Evolutionary conservation across 2,797 vertebrate species (phyloP), one percentile per base, ranked within the genome.

Genomic region (Thaleichthys pacificus): DNA sequence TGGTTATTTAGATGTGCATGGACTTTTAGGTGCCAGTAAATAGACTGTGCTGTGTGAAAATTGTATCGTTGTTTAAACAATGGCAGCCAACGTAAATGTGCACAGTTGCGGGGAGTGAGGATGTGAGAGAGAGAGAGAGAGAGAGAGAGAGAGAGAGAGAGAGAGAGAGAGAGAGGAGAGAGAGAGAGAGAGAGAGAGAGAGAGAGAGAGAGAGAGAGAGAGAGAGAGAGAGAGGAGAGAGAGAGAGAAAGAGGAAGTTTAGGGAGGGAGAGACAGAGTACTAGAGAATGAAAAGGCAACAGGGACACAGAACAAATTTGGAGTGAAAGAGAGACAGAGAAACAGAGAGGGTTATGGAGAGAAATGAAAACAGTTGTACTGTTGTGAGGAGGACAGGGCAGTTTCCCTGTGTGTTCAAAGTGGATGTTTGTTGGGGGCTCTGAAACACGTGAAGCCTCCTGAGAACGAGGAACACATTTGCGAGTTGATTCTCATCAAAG

Each of bases 401-500:
- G 90, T 85, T 83, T 77, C 83, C 81, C 77, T 82, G 77, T 85
- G 77, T 84, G 72, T 85, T 89, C 79, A 84, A 83, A 89, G 82
- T 80, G 79, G 82, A 77, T 24, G 22, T 79, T 68, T 24, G 22
- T 79, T 68, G 79, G 82, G 79, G 76, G 79, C 85, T 87, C 71
- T 82, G 82, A 84, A 86, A 89, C 79, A 73, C 83, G 88, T 75
- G 85, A 81, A 87, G 89, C 86, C 90, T 90, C 78, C 86, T 82
- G 75, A 81, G 83, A 89, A 75, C 8, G 62, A 86, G 85, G 87
- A 87, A 89, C 91, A 92, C 91, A 89, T 89, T 89, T 90, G 84
- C 89, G 89, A 91, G 88, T 89, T 92, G 87, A 91, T 91, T 93
- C 90, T 91, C 91, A 93, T 93, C 91, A 92, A 92, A 91, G 90